These are phyloP conservation scores for Crotalus horridus DNA, from an alignment of 2,113 vertebrate genomes.

Conservation along the genomic window DNA sequence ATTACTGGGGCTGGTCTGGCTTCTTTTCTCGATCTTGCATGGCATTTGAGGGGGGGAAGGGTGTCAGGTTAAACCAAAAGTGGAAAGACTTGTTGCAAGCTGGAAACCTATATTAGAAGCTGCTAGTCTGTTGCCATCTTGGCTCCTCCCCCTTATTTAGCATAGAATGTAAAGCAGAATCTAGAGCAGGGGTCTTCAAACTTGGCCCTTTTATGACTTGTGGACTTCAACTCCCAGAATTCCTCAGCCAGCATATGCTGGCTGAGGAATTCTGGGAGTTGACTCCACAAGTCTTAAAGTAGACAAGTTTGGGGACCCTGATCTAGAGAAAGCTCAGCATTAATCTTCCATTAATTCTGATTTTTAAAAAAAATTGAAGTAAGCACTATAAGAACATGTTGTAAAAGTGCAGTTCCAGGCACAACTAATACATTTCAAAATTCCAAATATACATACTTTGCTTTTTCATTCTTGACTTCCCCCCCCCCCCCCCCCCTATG, in stretches of 20 bases:
- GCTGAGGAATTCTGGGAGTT: too few relatives aligned
- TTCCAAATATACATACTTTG: not conserved
- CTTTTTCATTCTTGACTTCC: not conserved
- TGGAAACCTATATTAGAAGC: not conserved
- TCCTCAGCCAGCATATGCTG: too few relatives aligned
- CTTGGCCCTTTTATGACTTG: too few relatives aligned
- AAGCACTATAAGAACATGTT: not conserved
- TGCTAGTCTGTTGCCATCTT: not conserved
- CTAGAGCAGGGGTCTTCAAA: not conserved
- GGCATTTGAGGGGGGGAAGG: not conserved
- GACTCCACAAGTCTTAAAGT: too few relatives aligned
- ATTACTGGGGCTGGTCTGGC: not conserved
- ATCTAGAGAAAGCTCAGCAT: not conserved
- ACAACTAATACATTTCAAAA: not conserved
- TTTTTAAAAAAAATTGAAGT: not conserved
- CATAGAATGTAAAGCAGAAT: not conserved
- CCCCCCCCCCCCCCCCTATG: too few relatives aligned
- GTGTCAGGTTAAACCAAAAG: not conserved
- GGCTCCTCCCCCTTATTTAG: not conserved
- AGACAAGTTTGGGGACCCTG: too few relatives aligned
- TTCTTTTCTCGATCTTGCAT: not conserved
- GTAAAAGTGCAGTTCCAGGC: not conserved
- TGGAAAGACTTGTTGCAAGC: not conserved
- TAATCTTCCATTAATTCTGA: not conserved
- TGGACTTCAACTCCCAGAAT: too few relatives aligned